Base-by-base conservation (phyloP, 1,140 invertebrate genomes). In the Lasioglossum baleicum region DNA sequence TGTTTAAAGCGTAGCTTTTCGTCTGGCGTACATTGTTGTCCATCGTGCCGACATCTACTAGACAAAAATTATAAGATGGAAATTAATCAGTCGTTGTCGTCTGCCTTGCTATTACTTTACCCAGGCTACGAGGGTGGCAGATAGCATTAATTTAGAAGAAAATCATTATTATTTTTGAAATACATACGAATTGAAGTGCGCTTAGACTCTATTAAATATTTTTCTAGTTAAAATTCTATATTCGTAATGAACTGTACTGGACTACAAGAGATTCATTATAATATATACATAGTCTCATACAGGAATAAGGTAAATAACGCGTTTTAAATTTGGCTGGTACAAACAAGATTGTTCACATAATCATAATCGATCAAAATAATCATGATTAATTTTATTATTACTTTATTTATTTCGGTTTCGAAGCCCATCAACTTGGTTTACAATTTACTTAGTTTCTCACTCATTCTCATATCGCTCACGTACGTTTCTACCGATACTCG, bases 1-100 rank as follows among this genome's bases (percentile, higher is more conserved):
- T 97, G 96, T 90, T 88, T 97, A 63, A 94, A 94, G 87, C 92
- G 95, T 26, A 96, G 96, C 17, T 97, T 97, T 90, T 92, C 94
- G 58, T 95, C 95, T 0, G 94, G 95, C 67, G 93, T 95, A 0
- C 94, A 94, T 65, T 94, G 88, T 7, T 97, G 96, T 90, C 96
- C 96, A 0, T 94, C 94, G 61, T 97, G 97, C 89, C 93, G 96
- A 31, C 88, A 93, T 42, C 93, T 94, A 44, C 89, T 97, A 2
- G 93, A 94, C 0, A 95, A 95, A 87, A 92, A 92, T 56, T 94
- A 94, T 76, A 92, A 94, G 70, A 90, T 95, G 77, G 80, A 90
- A 15, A 81, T 94, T 0, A 97, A 97, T 87, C 90, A 94, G 69
- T 89, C 87, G 17, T 92, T 97, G 13, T 90, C 91, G 70, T 87